Conservation (phyloP, 2,888 invertebrate species). For the Acleris laterana region DNA sequence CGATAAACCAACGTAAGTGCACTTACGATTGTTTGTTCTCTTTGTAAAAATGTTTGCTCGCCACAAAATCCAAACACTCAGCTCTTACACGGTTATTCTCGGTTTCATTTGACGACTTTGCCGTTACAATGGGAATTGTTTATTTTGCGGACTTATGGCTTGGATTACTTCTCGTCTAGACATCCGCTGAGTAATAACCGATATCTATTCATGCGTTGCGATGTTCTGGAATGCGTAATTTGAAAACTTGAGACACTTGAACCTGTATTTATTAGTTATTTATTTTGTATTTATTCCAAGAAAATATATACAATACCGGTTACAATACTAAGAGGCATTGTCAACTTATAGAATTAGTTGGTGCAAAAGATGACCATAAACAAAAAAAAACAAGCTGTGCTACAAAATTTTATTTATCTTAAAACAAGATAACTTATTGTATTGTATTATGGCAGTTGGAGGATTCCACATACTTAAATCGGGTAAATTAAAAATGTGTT, state of each 20-base stretch:
- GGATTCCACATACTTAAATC: too few species aligned
- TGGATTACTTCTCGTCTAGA: conserved; percentile 54
- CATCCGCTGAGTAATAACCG: conserved; percentile 48
- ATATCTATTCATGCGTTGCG: conserved; percentile 53
- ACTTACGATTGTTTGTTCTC: conserved; percentile 24
- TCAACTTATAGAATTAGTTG: too few species aligned
- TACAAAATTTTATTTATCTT: too few species aligned
- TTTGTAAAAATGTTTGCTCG: conserved; percentile 29
- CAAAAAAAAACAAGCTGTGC: too few species aligned
- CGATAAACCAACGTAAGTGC: conserved; percentile 27
- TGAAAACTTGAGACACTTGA: background rate
- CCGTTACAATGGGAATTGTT: conserved; percentile 42
- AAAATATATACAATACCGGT: too few species aligned
- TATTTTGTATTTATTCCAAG: background rate
- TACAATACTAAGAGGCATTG: too few species aligned
- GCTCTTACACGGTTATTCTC: conserved; percentile 18
- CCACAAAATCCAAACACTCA: conserved; percentile 32
- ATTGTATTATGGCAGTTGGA: too few species aligned
- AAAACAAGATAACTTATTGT: too few species aligned
- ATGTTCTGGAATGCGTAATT: conserved; percentile 20
- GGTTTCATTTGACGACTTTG: conserved; percentile 20
- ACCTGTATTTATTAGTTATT: background rate
- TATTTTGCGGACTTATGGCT: conserved; percentile 52
- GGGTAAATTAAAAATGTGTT: too few species aligned
- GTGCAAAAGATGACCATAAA: too few species aligned